Evolutionary conservation across 2,113 vertebrate genomes (phyloP).

Genomic region (Phyllostomus hastatus): DNA sequence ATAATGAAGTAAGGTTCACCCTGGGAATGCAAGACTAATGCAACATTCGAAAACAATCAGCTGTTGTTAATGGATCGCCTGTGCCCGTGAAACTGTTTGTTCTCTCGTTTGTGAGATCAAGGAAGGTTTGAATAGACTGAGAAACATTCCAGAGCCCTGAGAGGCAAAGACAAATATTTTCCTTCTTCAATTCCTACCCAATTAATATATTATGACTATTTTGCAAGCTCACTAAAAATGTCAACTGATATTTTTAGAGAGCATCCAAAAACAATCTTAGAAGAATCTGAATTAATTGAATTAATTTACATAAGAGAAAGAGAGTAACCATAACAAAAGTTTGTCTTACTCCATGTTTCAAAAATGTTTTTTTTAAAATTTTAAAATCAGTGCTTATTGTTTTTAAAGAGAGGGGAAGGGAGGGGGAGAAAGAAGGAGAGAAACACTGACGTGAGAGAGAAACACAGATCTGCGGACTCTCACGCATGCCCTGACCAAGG

Average conservation of each 20-base stretch:
- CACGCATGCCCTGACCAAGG: no score
- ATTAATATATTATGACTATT: not conserved
- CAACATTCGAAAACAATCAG: not conserved
- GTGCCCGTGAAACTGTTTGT: not conserved
- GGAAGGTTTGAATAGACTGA: not conserved
- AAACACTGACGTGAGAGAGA: no score
- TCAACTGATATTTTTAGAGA: not conserved
- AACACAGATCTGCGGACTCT: no score
- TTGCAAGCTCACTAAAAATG: not conserved
- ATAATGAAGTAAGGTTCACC: not conserved
- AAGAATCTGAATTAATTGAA: not conserved
- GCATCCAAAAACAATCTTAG: not conserved
- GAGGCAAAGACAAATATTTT: not conserved
- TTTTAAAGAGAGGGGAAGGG: no score
- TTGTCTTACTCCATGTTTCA: not conserved
- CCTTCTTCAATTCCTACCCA: not conserved
- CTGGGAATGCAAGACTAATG: not conserved
- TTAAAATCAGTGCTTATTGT: no score
- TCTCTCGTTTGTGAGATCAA: not conserved
- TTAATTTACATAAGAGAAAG: not conserved
- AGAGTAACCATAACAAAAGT: not conserved
- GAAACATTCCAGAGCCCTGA: not conserved
- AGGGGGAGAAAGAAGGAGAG: no score
- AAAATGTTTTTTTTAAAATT: not conserved
- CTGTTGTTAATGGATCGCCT: not conserved